Conservation (phyloP, 2,888 invertebrate genomes). For the Caenorhabditis sp. region DNA sequence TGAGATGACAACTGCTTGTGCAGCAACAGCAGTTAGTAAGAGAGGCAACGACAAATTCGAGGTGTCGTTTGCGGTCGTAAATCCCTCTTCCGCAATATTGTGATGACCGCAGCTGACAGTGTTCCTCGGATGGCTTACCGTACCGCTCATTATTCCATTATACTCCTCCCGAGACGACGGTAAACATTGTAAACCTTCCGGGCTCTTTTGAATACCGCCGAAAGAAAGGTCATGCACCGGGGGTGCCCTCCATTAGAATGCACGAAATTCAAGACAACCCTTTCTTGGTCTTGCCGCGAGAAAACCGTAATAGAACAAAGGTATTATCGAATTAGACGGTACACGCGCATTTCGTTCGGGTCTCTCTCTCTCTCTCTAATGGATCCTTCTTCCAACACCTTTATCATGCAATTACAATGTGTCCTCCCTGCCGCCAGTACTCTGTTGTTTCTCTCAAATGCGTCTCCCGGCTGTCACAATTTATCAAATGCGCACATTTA, state of each 20-base stretch:
- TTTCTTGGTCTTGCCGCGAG: not conserved
- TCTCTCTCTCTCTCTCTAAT: slow-evolving; percentile 8
- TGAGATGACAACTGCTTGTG: slow-evolving; percentile 14
- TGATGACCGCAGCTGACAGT: slow-evolving; percentile 3
- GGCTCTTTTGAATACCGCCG: slow-evolving; percentile 25
- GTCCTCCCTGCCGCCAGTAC: too few species aligned
- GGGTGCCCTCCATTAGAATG: slow-evolving; percentile 24
- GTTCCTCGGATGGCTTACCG: not conserved
- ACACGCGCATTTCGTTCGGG: slow-evolving; percentile 1
- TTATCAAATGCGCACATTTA: slow-evolving; percentile 44
- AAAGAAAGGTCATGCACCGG: slow-evolving; percentile 25
- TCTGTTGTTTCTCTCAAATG: not conserved
- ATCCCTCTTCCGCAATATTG: slow-evolving; percentile 8
- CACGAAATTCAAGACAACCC: slow-evolving; percentile 21
- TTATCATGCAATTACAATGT: slow-evolving; percentile 9
- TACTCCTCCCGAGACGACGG: slow-evolving; percentile 5
- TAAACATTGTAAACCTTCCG: slow-evolving; percentile 37
- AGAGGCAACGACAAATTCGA: slow-evolving; percentile 5
- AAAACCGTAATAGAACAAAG: slow-evolving; percentile 37
- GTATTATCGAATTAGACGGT: slow-evolving; percentile 45
- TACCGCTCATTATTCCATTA: slow-evolving; percentile 23
- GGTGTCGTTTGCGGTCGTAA: slow-evolving; percentile 1
- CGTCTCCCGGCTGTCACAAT: slow-evolving; percentile 39
- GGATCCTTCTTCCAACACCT: slow-evolving; percentile 23
- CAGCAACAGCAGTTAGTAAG: not conserved